A percentile compares a stretch with the other conserved stretches of the same genome.
Conservation (phyloP, 2,113 vertebrate genomes). For the Pachypanchax playfairii region DNA sequence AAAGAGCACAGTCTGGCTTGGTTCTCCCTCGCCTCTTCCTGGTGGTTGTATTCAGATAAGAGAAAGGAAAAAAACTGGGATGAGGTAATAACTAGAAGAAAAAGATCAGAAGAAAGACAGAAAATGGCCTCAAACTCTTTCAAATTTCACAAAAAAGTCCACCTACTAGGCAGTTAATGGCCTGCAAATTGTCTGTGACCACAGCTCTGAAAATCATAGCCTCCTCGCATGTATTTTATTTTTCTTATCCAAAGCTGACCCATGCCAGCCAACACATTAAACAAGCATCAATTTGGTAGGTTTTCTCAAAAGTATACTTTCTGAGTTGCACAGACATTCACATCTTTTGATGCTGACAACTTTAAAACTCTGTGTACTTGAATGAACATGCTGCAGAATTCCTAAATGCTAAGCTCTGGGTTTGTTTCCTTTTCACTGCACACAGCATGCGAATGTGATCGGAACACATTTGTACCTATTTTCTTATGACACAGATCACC, state of each 20-base stretch:
- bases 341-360: conserved; percentile 28
- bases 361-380: conserved; percentile 29
- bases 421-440: conserved; percentile 38
- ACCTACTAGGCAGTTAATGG: conserved; percentile 30
- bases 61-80: conserved; percentile 19
- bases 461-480: conserved; percentile 60
- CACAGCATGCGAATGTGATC: conserved; percentile 50
- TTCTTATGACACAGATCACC: conserved; percentile 51
- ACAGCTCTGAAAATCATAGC: conserved; percentile 37
- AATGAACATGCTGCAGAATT: conserved; percentile 16
- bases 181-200: conserved; percentile 22
- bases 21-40: conserved; percentile 53
- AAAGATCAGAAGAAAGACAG: conserved; percentile 42
- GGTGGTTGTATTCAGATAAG: conserved; percentile 44
- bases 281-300: conserved; percentile 24
- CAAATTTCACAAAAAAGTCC: conserved; percentile 41
- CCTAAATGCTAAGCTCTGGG: conserved; percentile 37
- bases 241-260: conserved; percentile 18
- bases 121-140: conserved; percentile 42
- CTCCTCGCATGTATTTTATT: conserved; percentile 6
- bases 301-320: conserved; percentile 12
- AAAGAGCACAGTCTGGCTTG: conserved; percentile 36
- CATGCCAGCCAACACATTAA: conserved; percentile 22
- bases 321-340: conserved; percentile 10
- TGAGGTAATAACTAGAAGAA: conserved; percentile 31